Conservation (phyloP, 2,888 invertebrate genomes). For the Volucella bombylans region DNA sequence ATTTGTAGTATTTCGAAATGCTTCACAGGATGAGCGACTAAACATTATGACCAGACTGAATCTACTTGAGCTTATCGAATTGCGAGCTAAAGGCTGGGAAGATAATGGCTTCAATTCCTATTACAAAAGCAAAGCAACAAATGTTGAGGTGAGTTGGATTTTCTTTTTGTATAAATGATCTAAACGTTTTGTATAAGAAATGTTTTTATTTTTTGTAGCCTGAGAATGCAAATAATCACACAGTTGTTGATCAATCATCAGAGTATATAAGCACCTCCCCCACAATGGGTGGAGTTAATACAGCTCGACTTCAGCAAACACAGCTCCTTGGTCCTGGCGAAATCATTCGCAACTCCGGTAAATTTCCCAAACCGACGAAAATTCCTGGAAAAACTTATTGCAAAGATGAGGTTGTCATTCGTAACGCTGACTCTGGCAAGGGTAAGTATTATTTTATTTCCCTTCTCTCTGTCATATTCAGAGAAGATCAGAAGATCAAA, state of each 20-base stretch:
- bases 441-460: slow-evolving; percentile 84
- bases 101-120: slow-evolving; percentile 93
- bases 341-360: slow-evolving; percentile 93
- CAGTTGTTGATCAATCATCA: slow-evolving; percentile 77
- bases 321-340: slow-evolving; percentile 90
- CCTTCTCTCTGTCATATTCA: not conserved
- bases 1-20: slow-evolving; percentile 94
- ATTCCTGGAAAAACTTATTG: slow-evolving; percentile 96
- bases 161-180: not conserved
- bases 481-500: not conserved
- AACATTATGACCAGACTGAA: slow-evolving; percentile 93
- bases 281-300: slow-evolving; percentile 81
- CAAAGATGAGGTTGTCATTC: slow-evolving; percentile 96
- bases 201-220: slow-evolving; percentile 71
- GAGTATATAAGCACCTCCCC: slow-evolving; percentile 84
- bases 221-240: slow-evolving; percentile 74
- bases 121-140: slow-evolving; percentile 88
- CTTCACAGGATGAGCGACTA: slow-evolving; percentile 92
- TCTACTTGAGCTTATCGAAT: slow-evolving; percentile 95
- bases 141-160: slow-evolving; percentile 83
- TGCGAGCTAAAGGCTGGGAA: slow-evolving; percentile 95
- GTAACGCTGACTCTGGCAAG: slow-evolving; percentile 98
- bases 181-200: not conserved
- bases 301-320: slow-evolving; percentile 81
- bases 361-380: slow-evolving; percentile 93